A percentile compares a stretch with the other conserved stretches of the same genome.
These are phyloP conservation scores for Hycleus phaleratus DNA, from an alignment of 1,140 invertebrate genomes.

Conservation along the genomic window DNA sequence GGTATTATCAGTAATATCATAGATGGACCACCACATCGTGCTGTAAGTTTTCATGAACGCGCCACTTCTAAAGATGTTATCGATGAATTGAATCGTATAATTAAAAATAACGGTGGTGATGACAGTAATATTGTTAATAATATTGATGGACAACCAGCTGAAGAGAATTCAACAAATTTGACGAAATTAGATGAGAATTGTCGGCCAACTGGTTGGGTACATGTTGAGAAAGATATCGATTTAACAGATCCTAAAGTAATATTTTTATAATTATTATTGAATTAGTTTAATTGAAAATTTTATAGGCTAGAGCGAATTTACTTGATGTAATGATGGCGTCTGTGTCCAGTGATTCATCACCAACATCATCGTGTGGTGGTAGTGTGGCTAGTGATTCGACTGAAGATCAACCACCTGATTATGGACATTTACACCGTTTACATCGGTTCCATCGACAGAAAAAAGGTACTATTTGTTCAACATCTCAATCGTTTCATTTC, in stretches of 20 bases:
- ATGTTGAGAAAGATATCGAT: conserved; percentile 66
- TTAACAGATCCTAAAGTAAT: conserved; percentile 69
- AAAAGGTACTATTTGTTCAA: conserved; percentile 50
- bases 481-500: neutral
- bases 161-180: conserved; percentile 37
- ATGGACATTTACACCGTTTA: conserved; percentile 61
- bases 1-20: conserved; percentile 41
- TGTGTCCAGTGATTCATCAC: conserved; percentile 60
- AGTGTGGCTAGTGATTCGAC: conserved; percentile 53
- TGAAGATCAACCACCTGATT: conserved; percentile 51
- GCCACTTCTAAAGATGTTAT: conserved; percentile 70
- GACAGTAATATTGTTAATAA: neutral
- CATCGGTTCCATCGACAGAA: conserved; percentile 65
- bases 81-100: conserved; percentile 66
- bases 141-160: neutral
- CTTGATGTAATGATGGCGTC: conserved; percentile 68
- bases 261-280: neutral
- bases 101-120: conserved; percentile 43
- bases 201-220: conserved; percentile 67
- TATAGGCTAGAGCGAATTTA: conserved; percentile 63
- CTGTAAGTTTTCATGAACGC: conserved; percentile 59
- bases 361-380: conserved; percentile 55
- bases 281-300: neutral
- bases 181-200: conserved; percentile 52
- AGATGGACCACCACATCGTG: conserved; percentile 41